Evolutionary conservation across 2,888 invertebrate species (phyloP).

Genomic region (Hydropsyche betteni): DNA sequence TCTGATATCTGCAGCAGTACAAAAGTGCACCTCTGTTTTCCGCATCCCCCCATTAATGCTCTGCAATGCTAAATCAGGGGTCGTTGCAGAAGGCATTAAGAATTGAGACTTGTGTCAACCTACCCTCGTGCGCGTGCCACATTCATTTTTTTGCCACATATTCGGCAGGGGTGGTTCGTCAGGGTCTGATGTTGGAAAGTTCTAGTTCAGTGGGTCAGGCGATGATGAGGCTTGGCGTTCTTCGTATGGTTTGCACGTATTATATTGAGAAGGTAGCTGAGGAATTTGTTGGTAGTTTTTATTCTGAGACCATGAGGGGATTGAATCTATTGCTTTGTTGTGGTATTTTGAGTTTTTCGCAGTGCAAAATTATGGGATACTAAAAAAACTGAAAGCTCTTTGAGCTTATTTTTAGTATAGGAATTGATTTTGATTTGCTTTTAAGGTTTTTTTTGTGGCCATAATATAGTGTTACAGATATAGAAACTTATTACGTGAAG

Average conservation of each 20-base stretch:
- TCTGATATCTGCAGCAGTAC: not conserved
- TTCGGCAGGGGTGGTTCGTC: not conserved
- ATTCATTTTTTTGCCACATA: constrained; percentile 16
- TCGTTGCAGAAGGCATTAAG: constrained; percentile 20
- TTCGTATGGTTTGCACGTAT: not conserved
- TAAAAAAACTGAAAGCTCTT: too few relatives aligned
- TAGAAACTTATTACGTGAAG: too few relatives aligned
- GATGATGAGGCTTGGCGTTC: constrained; percentile 5
- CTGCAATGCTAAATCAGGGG: not conserved
- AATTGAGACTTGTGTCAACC: constrained; percentile 29
- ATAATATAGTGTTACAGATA: too few relatives aligned
- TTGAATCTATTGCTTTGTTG: too few relatives aligned
- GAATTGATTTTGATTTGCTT: too few relatives aligned
- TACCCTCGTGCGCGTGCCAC: not conserved
- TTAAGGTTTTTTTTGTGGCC: too few relatives aligned
- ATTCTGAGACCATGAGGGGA: too few relatives aligned
- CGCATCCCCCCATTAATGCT: constrained; percentile 4
- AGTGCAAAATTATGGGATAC: too few relatives aligned
- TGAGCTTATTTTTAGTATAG: too few relatives aligned
- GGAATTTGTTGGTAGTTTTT: too few relatives aligned
- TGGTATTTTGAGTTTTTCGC: too few relatives aligned
- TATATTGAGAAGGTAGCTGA: not conserved
- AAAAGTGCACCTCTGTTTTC: constrained; percentile 8
- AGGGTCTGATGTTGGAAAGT: constrained; percentile 13
- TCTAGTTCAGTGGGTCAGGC: constrained; percentile 26